Evolutionary conservation across 2,888 invertebrate species (phyloP).

Genomic region (Lithophane leautieri): DNA sequence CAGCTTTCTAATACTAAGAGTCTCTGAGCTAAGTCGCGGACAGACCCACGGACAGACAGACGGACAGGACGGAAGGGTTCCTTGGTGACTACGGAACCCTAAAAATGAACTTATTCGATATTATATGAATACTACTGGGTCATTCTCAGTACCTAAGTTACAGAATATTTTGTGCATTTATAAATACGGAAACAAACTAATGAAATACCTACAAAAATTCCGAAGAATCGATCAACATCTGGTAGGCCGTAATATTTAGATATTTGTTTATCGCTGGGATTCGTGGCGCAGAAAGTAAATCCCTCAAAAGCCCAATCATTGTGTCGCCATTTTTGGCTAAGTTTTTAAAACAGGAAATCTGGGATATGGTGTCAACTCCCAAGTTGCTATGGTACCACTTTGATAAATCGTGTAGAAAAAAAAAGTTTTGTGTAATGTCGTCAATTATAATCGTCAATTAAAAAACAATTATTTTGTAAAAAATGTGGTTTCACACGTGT

Average conservation of each 20-base stretch:
- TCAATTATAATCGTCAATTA: too few species aligned
- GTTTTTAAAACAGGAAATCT: background rate
- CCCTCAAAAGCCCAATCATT: background rate
- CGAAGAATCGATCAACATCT: background rate
- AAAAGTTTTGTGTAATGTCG: background rate
- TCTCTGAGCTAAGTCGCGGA: too few species aligned
- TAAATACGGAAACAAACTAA: background rate
- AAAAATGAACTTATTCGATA: too few species aligned
- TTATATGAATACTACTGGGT: too few species aligned
- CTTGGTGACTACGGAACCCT: too few species aligned
- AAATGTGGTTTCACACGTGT: background rate
- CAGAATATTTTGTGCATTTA: too few species aligned
- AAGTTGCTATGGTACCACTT: background rate
- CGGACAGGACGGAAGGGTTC: too few species aligned
- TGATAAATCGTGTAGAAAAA: background rate
- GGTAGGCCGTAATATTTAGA: background rate
- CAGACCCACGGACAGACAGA: too few species aligned
- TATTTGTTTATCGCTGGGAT: background rate
- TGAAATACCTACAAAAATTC: background rate
- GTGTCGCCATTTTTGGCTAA: background rate
- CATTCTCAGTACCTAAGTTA: too few species aligned
- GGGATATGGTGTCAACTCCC: background rate
- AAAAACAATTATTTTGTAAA: background rate
- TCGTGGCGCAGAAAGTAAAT: background rate
- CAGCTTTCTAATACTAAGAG: too few species aligned